Evolutionary conservation across 2,113 vertebrate species (phyloP), one percentile per base, ranked within the genome.

Genomic region (Capreolus pygargus): DNA sequence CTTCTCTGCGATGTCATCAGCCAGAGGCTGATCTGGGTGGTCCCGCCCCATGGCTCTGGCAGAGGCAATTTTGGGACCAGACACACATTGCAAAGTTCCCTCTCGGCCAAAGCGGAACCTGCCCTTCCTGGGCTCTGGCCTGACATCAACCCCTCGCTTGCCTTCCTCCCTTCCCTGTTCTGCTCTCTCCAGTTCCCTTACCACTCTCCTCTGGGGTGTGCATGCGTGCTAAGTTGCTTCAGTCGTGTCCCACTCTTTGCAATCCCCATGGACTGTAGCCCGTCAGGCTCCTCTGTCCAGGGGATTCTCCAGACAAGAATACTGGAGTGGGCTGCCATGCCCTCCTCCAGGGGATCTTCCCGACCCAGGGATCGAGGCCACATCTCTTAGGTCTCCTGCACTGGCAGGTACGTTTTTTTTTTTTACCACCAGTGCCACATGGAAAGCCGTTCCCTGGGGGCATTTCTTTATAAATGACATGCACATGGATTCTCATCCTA

Each of bases 91-190:
- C 33, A 79, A 52, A 86, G 79, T 45, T 28, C 27, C 50, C 6
- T 0, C 0, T 0, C 57, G 70, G 21, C 6, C 55, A 43, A 82
- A 14, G 16, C 12, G 0, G 30, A 16, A 86, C 47, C 57, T 47
- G 16, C 30, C 55, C 47, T 95, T 36, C 30, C 94, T 47, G 70
- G 74, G 89, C 28, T 43, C 15, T 12, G 6, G 25, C 19, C 50
- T 74, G 79, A 39, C 47, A 25, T 1, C 1, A 9, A 6, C 76
- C 28, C 50, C 43, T 39, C 14, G 4, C 9, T 70, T 61, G 5
- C 25, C 54, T 47, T 1, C 36, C 57, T 43, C 60, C 70, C 8
- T 45, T 47, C 43, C 39, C 45, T 0, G 1, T 12, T 39, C 33
- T 52, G 15, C 5, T 13, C 14, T 12, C 89, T 54, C 33, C 84